Evolutionary conservation across 2,113 vertebrate species (phyloP).

Genomic region (Typhlomys cinereus): DNA sequence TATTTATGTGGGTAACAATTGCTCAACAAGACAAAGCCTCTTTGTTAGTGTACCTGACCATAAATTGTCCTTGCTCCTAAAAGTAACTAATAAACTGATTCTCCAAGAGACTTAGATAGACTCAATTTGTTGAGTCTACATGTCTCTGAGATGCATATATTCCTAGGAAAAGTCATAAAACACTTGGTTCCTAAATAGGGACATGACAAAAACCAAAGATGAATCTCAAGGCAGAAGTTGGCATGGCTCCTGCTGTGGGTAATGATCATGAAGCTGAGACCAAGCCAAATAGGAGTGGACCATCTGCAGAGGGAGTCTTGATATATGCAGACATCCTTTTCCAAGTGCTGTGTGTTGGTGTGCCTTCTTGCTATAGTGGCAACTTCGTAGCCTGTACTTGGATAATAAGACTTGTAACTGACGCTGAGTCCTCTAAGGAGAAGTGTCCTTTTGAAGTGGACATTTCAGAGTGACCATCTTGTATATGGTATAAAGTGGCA

Average conservation of each 20-base stretch:
- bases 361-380: not conserved
- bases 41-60: not conserved
- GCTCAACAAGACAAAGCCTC: not conserved
- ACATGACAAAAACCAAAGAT: not conserved
- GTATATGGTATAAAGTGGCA: not conserved
- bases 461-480: not conserved
- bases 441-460: not conserved
- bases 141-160: not conserved
- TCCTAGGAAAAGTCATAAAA: not conserved
- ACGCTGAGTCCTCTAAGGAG: not conserved
- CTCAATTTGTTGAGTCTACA: not conserved
- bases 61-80: not conserved
- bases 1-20: not conserved
- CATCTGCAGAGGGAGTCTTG: not conserved
- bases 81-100: not conserved
- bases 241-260: not conserved
- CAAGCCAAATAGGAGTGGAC: not conserved
- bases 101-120: not conserved
- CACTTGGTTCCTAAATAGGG: not conserved
- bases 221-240: not conserved
- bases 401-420: too few relatives aligned
- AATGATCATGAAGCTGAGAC: not conserved
- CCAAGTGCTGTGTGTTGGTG: not conserved
- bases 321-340: not conserved
- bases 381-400: not conserved